Base-by-base conservation (phyloP, 1,140 invertebrate genomes). In the Leptinotarsa defecta region DNA sequence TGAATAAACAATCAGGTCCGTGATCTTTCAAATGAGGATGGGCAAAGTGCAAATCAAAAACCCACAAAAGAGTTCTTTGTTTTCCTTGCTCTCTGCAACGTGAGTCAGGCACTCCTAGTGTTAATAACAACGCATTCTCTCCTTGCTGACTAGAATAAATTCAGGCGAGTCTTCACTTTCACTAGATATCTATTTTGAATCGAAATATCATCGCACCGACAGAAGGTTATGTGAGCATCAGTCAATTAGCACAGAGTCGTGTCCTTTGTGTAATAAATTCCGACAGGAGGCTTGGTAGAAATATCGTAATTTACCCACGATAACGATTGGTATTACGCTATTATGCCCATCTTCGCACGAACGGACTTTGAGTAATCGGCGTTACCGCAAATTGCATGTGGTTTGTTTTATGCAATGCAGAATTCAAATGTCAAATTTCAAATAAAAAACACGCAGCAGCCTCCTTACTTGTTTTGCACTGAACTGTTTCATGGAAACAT, bases 171-270 rank as follows among this genome's bases (percentile, higher is more conserved):
- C 24, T 64, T 65, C 61, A 73, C 71, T 73, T 73, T 73, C 71
- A 67, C 71, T 62, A 19, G 61, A 48, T 73, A 65, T 62, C 64
- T 65, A 73, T 65, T 20, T 27, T 34, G 17, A 20, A 65, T 73
- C 71, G 71, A 73, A 73, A 73, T 73, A 73, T 20, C 71, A 73
- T 62, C 61, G 27, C 22, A 48, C 68, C 48, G 11, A 43, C 13
- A 73, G 61, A 73, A 73, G 71, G 71, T 73, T 65, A 73, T 65
- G 71, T 64, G 61, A 73, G 48, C 27, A 73, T 73, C 64, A 65
- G 20, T 65, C 64, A 22, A 65, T 34, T 22, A 65, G 64, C 20
- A 6, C 13, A 22, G 20, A 65, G 20, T 65, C 64, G 64, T 65
- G 64, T 65, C 64, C 64, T 65, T 65, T 65, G 64, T 57, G 52